Percentiles rank a stretch among this genome's conserved stretches.
Evolutionary conservation across 2,797 vertebrate genomes (phyloP).

Genomic region (Hirundo rustica): DNA sequence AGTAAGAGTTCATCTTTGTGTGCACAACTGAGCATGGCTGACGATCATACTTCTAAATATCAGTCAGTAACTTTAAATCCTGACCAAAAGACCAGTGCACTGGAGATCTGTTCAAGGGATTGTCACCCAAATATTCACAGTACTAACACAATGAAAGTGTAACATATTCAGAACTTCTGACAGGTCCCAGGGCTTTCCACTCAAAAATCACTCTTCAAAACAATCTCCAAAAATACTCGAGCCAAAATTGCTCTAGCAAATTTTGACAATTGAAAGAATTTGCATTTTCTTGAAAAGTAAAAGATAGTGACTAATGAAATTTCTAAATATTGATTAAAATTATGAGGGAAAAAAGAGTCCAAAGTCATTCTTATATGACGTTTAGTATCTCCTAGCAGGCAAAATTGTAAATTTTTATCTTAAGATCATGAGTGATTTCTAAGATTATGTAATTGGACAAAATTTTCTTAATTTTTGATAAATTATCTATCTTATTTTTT

Average conservation of each 20-base stretch:
- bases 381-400: not conserved
- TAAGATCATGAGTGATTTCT: not conserved
- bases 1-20: not conserved
- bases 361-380: not conserved
- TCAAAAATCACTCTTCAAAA: not conserved
- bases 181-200: not conserved
- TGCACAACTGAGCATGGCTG: not conserved
- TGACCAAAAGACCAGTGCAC: not conserved
- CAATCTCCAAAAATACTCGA: not conserved
- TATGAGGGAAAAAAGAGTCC: not conserved
- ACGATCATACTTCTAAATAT: not conserved
- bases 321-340: not conserved
- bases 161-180: fast-evolving
- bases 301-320: not conserved
- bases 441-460: not conserved
- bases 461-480: not conserved
- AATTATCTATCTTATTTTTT: not conserved
- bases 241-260: not conserved
- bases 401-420: not conserved
- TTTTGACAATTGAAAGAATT: not conserved
- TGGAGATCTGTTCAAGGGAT: not conserved
- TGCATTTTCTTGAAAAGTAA: not conserved
- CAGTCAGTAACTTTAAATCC: not conserved
- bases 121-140: not conserved
- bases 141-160: not conserved